Percentiles rank a stretch among this genome's conserved stretches.
Conservation (phyloP, 2,113 vertebrate genomes). For the Puntigrus tetrazona region DNA sequence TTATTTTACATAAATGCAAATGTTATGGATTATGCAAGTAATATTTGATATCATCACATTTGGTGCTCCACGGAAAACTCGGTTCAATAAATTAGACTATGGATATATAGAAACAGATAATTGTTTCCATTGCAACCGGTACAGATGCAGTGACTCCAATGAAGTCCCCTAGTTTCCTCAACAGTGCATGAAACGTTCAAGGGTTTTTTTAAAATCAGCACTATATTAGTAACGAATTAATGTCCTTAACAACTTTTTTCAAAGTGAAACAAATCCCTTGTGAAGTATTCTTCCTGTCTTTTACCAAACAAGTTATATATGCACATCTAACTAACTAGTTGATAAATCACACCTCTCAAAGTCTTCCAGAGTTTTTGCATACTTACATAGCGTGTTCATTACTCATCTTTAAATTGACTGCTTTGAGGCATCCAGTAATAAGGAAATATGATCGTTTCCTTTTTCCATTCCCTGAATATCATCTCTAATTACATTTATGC, state of each 20-base stretch:
- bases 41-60: background rate
- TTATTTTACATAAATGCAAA: background rate
- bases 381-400: constrained; percentile 55
- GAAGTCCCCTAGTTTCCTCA: background rate
- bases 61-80: background rate
- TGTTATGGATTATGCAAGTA: background rate
- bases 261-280: background rate
- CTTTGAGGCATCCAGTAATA: constrained; percentile 60
- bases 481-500: constrained; percentile 59
- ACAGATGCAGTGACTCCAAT: background rate
- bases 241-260: background rate
- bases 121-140: background rate
- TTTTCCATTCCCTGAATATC: constrained; percentile 56
- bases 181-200: background rate
- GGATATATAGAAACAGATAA: too few relatives aligned
- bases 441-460: constrained; percentile 64
- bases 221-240: background rate
- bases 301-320: constrained; percentile 31
- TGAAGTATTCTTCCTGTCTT: constrained; percentile 28
- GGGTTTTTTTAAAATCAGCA: background rate
- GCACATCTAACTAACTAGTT: constrained; percentile 54
- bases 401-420: constrained; percentile 64
- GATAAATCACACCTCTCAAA: constrained; percentile 58
- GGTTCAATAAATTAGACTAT: background rate
- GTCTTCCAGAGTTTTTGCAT: constrained; percentile 48